Base-by-base conservation (phyloP, 2,797 vertebrate species). In the Ispidina lecontei region DNA sequence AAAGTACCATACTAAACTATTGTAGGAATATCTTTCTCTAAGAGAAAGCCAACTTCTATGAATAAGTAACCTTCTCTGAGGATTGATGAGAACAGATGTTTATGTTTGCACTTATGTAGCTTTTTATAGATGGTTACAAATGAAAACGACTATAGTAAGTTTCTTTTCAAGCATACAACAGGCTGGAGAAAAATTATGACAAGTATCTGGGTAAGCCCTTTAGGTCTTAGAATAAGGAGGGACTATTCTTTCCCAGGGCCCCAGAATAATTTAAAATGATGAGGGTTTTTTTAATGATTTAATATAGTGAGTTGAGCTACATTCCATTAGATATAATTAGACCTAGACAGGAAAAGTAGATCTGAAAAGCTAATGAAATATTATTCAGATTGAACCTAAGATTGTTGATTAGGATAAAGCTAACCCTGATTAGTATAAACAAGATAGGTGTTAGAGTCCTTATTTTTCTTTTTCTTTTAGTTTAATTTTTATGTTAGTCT, bases 321-420 rank as follows among this genome's bases (percentile, higher is more conserved):
- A 98, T 98, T 98, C 97, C 98, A 98, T 98, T 98, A 98, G 97
- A 97, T 97, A 98, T 98, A 98, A 98, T 98, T 98, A 98, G 97
- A 98, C 95, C 89, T 97, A 98, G 97, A 98, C 98, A 98, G 98
- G 98, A 98, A 98, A 98, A 97, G 96, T 98, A 97, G 97, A 97
- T 97, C 96, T 98, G 97, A 97, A 97, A 97, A 98, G 97, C 97
- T 98, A 98, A 98, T 98, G 97, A 98, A 98, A 98, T 97, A 98
- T 98, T 97, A 98, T 98, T 98, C 98, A 98, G 97, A 97, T 97
- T 97, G 97, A 97, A 97, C 97, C 97, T 97, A 95, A 97, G 97
- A 97, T 96, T 97, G 97, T 98, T 98, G 98, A 98, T 98, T 98
- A 98, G 97, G 97, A 97, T 98, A 98, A 98, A 97, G 96, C 96